Percentiles rank a stretch among this genome's conserved stretches.
Conservation (phyloP, 2,888 invertebrate species). For the Seira musarum region DNA sequence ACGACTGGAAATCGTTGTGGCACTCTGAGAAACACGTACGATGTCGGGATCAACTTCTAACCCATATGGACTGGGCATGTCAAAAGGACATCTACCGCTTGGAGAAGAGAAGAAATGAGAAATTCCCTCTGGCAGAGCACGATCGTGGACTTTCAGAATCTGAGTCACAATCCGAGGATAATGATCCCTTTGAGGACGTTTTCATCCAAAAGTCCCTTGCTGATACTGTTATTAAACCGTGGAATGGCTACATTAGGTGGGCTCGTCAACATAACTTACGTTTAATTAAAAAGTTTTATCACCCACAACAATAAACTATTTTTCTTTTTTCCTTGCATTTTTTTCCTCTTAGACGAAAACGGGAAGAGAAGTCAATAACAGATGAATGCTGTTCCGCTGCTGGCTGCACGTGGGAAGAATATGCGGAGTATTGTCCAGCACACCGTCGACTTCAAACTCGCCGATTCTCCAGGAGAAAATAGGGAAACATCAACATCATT, state of each 20-base stretch:
- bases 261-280: neutral
- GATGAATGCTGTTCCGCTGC: conserved; percentile 77
- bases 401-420: conserved; percentile 79
- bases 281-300: conserved; percentile 36
- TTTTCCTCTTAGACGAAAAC: conserved; percentile 62
- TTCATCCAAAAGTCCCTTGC: conserved; percentile 66
- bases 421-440: conserved; percentile 79
- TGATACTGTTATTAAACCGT: conserved; percentile 67
- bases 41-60: conserved; percentile 76
- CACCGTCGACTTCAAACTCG: conserved; percentile 72
- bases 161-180: conserved; percentile 1
- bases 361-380: conserved; percentile 74
- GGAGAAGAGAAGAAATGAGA: conserved; percentile 63
- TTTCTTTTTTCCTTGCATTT: conserved; percentile 8
- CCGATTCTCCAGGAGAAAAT: conserved; percentile 45
- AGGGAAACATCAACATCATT: neutral
- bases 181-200: conserved; percentile 51
- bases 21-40: conserved; percentile 76
- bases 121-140: conserved; percentile 36
- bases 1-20: conserved; percentile 78
- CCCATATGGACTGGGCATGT: conserved; percentile 78
- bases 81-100: conserved; percentile 78
- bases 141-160: conserved; percentile 36
- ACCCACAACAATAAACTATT: neutral
- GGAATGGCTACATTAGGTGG: conserved; percentile 68